These are phyloP conservation scores for Rhagologus leucostigma DNA, from an alignment of 2,113 vertebrate species.

Conservation along the genomic window DNA sequence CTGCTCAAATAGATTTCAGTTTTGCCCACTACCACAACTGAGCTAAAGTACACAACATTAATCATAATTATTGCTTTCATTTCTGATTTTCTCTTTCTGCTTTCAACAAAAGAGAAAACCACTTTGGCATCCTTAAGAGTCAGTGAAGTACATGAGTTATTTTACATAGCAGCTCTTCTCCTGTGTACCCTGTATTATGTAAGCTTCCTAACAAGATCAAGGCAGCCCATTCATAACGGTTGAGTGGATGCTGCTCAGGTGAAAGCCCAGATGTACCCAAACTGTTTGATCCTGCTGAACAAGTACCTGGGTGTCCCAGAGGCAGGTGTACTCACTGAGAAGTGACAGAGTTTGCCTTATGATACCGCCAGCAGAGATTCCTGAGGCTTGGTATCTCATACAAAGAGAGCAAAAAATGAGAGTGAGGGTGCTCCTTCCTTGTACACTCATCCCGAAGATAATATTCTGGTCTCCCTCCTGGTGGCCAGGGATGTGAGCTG, in stretches of 20 bases:
- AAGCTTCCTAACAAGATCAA: background rate
- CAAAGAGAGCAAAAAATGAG: background rate
- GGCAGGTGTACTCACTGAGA: background rate
- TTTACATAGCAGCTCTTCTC: background rate
- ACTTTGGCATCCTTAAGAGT: background rate
- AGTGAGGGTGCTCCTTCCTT: rapidly evolving
- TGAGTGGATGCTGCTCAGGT: background rate
- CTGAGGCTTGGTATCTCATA: background rate
- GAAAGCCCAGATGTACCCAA: background rate
- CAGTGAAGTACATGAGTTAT: background rate
- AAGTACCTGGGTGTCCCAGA: background rate
- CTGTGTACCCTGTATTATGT: background rate
- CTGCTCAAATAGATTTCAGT: background rate
- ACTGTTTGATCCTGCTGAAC: background rate
- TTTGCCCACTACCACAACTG: background rate
- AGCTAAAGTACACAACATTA: background rate
- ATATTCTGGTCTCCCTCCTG: background rate
- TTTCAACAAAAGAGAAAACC: background rate
- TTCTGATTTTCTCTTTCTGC: background rate
- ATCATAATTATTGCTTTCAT: background rate
- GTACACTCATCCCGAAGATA: background rate
- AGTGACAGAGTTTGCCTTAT: background rate
- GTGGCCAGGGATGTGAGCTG: background rate
- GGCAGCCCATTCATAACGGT: background rate
- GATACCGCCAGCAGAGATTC: background rate